A percentile compares a stretch with the other conserved stretches of the same genome.
phyloP scores from a whole-genome alignment of 1,140 invertebrate genomes.

The Calosoma granatense region DNA sequence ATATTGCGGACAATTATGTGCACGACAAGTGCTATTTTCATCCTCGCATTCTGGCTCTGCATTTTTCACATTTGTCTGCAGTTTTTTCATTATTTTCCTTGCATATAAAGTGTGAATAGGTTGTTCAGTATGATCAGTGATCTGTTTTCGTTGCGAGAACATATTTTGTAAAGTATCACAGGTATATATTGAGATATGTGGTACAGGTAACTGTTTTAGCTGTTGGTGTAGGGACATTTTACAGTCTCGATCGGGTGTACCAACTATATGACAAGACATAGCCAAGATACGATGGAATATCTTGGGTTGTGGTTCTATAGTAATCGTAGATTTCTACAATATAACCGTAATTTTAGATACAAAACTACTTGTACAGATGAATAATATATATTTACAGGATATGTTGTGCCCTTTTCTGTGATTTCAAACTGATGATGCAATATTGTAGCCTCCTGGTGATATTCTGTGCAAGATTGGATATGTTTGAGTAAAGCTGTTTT shows the following conservation, averaged over 20 bases:
- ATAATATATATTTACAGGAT: constrained; percentile 17
- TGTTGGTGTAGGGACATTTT: constrained; percentile 8
- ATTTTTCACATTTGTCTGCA: background rate
- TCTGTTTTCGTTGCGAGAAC: background rate
- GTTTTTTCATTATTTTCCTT: background rate
- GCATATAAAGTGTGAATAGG: background rate
- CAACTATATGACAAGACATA: constrained; percentile 7
- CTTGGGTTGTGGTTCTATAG: constrained; percentile 10
- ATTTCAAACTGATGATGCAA: constrained; percentile 20
- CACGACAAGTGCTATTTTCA: background rate
- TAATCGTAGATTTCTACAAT: constrained; percentile 12
- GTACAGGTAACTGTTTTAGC: constrained; percentile 16
- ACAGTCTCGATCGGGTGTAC: constrained; percentile 2
- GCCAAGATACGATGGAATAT: background rate
- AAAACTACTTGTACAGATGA: no score
- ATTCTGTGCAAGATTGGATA: constrained; percentile 12
- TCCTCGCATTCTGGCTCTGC: background rate
- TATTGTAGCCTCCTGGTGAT: constrained; percentile 14
- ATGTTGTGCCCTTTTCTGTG: constrained; percentile 16
- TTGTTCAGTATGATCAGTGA: background rate
- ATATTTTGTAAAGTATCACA: background rate
- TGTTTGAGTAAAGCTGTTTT: constrained; percentile 17
- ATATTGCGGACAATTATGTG: background rate
- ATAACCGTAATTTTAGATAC: background rate
- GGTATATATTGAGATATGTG: constrained; percentile 3